phyloP scores from a whole-genome alignment of 2,113 vertebrate genomes.

The Megaceryle torquata region DNA sequence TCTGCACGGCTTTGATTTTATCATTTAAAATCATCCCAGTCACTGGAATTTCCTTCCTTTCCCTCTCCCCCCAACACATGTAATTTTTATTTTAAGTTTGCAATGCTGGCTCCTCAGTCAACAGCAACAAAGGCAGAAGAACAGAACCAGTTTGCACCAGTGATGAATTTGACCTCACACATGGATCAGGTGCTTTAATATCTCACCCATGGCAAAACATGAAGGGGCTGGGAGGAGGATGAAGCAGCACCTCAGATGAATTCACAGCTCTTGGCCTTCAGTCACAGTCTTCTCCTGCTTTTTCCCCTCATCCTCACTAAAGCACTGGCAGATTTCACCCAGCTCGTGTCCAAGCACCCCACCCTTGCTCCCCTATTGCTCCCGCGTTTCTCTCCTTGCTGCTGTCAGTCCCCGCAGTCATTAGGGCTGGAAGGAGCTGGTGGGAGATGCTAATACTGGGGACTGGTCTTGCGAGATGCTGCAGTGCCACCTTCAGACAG shows the following conservation, averaged over 20 bases:
- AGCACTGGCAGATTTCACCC: not conserved
- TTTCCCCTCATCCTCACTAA: no score
- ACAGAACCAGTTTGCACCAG: not conserved
- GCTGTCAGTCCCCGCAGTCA: not conserved
- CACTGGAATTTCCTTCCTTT: not conserved
- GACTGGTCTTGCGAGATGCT: not conserved
- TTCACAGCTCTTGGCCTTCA: not conserved
- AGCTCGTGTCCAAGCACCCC: not conserved
- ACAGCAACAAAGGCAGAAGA: not conserved
- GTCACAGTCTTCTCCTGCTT: not conserved
- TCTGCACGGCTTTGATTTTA: not conserved
- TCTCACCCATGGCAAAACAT: not conserved
- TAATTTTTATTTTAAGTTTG: not conserved
- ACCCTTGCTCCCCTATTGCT: not conserved
- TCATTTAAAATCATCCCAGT: not conserved
- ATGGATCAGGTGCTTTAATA: accelerated
- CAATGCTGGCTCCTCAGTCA: not conserved
- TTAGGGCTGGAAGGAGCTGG: not conserved
- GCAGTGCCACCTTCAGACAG: constrained; percentile 69
- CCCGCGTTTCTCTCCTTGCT: not conserved
- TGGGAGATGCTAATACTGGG: not conserved
- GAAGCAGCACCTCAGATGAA: not conserved
- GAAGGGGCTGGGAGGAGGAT: not conserved
- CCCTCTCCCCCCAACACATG: not conserved
- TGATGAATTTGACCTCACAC: not conserved